Evolutionary conservation across 2,888 invertebrate genomes (phyloP).

Genomic region (Drosophila kambysellisi): DNA sequence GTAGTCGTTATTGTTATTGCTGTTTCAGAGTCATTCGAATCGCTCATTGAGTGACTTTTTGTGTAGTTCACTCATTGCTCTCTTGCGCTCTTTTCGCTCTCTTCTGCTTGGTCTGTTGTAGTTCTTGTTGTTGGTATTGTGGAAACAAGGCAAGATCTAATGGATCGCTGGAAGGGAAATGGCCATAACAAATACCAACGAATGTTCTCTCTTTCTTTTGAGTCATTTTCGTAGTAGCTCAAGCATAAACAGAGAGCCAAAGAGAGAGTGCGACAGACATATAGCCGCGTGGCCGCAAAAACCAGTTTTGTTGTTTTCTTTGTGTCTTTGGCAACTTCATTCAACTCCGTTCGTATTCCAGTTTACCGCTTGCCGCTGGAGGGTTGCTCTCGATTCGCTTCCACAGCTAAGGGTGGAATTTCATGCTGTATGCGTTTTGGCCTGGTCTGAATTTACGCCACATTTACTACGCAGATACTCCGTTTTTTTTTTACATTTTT

Average conservation of each 20-base stretch:
- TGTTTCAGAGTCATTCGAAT: constrained; percentile 10
- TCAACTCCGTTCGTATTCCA: constrained; percentile 42
- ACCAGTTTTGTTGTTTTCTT: constrained; percentile 20
- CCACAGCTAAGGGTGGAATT: constrained; percentile 38
- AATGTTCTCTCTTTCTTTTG: constrained; percentile 20
- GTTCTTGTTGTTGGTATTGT: not conserved
- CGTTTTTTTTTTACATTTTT: constrained; percentile 4
- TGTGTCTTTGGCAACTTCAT: constrained; percentile 34
- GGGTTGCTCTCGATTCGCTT: constrained; percentile 37
- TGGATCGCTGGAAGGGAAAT: constrained; percentile 8
- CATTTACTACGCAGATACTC: constrained; percentile 32
- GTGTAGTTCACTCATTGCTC: not conserved
- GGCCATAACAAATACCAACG: not conserved
- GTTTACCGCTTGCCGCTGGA: constrained; percentile 20
- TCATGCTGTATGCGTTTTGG: not conserved
- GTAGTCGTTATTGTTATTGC: constrained; percentile 1
- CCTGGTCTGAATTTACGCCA: constrained; percentile 19
- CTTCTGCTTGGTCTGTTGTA: not conserved
- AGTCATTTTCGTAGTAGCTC: constrained; percentile 15
- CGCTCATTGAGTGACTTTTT: constrained; percentile 7
- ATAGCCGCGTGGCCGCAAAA: constrained; percentile 31
- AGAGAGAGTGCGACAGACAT: not conserved
- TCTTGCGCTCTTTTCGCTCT: not conserved
- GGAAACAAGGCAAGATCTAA: constrained; percentile 36
- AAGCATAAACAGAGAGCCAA: constrained; percentile 17